Evolutionary conservation across 2,113 vertebrate species (phyloP).

Genomic region (Saguinus midas): DNA sequence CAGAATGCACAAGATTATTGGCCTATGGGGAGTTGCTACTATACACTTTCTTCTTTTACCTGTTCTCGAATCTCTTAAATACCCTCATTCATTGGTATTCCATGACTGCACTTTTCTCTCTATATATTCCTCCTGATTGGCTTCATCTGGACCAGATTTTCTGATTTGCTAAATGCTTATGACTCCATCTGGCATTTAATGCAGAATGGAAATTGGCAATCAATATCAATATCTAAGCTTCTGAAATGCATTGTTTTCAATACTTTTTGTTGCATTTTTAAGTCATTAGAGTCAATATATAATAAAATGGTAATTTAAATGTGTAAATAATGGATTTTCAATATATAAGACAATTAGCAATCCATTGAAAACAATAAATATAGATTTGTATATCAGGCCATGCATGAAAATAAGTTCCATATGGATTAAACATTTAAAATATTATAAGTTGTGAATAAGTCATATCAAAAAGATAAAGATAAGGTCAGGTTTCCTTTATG

Average conservation of each 20-base stretch:
- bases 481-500: neutral
- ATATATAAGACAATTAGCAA: neutral
- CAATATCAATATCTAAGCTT: neutral
- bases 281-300: neutral
- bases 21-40: neutral
- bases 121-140: neutral
- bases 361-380: neutral
- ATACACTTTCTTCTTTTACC: neutral
- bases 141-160: neutral
- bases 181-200: slow-evolving; percentile 4
- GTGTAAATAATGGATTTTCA: neutral
- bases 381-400: neutral
- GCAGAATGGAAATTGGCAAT: neutral
- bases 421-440: neutral
- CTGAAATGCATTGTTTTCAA: neutral
- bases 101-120: neutral
- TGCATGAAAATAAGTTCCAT: neutral
- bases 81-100: neutral
- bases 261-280: neutral
- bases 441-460: neutral
- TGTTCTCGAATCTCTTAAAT: neutral
- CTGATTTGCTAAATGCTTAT: neutral
- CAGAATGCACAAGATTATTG: neutral
- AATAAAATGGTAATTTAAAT: neutral
- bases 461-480: neutral